phyloP scores from a whole-genome alignment of 1,140 invertebrate genomes.

The Drosophila bocki region DNA sequence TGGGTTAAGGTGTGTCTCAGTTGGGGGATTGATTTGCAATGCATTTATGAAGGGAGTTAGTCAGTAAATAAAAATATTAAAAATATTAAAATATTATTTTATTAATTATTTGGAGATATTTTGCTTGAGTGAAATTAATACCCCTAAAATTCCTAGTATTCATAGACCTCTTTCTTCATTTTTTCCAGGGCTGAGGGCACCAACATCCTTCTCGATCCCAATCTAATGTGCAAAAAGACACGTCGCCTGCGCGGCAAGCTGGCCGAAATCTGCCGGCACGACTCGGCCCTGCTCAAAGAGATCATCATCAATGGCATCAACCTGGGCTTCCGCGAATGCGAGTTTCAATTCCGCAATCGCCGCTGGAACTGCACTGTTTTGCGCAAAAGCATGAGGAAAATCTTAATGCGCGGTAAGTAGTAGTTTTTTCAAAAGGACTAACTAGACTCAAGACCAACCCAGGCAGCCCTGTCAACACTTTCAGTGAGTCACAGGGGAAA shows the following conservation, averaged over 20 bases:
- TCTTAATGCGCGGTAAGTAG: slow-evolving; percentile 91
- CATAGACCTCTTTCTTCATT: not conserved
- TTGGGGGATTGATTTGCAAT: not conserved
- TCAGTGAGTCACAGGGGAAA: slow-evolving; percentile 21
- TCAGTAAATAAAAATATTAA: too few species aligned
- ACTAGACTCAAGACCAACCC: slow-evolving; percentile 46
- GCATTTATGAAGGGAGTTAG: not conserved
- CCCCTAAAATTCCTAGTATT: too few species aligned
- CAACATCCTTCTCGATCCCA: slow-evolving; percentile 94
- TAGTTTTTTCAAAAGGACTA: slow-evolving; percentile 10
- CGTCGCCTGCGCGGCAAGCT: slow-evolving; percentile 90
- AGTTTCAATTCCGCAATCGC: slow-evolving; percentile 92
- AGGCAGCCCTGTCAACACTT: slow-evolving; percentile 56
- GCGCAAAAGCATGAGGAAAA: slow-evolving; percentile 91
- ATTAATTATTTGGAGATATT: not conserved
- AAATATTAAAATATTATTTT: not conserved
- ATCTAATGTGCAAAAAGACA: slow-evolving; percentile 93
- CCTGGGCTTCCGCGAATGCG: slow-evolving; percentile 92
- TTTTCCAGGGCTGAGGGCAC: slow-evolving; percentile 90
- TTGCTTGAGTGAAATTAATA: not conserved
- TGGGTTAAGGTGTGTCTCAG: slow-evolving; percentile 23
- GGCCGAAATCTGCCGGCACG: slow-evolving; percentile 90
- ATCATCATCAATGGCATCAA: slow-evolving; percentile 91
- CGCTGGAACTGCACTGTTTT: slow-evolving; percentile 94
- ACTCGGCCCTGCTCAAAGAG: slow-evolving; percentile 90